Percentiles rank a stretch among this genome's conserved stretches.
phyloP scores from a whole-genome alignment of 2,797 vertebrate species.

The Momotus momota region DNA sequence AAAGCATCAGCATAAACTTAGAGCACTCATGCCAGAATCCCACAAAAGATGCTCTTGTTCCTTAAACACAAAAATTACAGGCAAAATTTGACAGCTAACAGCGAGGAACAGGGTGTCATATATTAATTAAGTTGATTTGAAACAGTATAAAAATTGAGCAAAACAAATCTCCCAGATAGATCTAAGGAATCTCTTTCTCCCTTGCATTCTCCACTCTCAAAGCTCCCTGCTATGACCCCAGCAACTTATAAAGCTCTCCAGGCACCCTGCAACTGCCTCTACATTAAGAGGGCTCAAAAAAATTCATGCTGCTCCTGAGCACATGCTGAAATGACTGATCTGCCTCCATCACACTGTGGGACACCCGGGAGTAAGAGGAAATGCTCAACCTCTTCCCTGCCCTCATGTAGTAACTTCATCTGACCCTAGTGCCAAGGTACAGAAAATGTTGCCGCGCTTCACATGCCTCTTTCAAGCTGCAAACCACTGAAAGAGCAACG shows the following conservation, averaged over 20 bases:
- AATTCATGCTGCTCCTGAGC: neutral
- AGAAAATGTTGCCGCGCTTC: neutral
- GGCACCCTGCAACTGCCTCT: neutral
- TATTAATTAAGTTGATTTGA: accelerated
- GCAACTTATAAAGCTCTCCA: neutral
- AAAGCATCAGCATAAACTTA: neutral
- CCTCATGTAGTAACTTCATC: neutral
- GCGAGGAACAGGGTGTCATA: neutral
- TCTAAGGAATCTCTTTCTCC: neutral
- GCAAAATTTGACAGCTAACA: neutral
- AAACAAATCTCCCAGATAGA: neutral
- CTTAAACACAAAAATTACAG: neutral
- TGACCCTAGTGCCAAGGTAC: neutral
- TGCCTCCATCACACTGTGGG: neutral
- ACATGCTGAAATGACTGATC: neutral
- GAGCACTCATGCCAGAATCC: neutral
- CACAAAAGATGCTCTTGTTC: neutral
- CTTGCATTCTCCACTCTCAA: neutral
- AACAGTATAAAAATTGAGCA: neutral
- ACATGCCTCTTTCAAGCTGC: neutral
- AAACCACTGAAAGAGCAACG: neutral
- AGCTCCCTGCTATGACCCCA: neutral
- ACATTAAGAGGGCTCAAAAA: neutral
- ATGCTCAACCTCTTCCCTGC: neutral
- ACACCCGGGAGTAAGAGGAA: neutral